These are phyloP conservation scores for Acropternis orthonyx DNA, from an alignment of 2,797 vertebrate genomes.

Conservation along the genomic window DNA sequence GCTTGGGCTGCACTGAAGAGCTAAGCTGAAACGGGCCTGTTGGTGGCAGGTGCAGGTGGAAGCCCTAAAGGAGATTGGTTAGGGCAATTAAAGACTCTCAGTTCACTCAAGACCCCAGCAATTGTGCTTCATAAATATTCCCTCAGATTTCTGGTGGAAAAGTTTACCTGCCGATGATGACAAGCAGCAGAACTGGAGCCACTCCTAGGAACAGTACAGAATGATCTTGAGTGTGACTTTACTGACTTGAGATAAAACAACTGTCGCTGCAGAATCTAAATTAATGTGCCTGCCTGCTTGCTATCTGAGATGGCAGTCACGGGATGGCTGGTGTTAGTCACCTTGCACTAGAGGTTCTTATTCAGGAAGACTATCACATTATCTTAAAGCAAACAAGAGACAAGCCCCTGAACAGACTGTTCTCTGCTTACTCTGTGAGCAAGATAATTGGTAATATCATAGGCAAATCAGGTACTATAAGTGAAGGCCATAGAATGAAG, in stretches of 20 bases:
- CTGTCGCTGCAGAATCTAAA: not conserved
- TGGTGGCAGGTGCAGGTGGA: not conserved
- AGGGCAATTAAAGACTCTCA: not conserved
- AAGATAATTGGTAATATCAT: not conserved
- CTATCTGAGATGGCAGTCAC: not conserved
- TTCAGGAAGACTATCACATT: not conserved
- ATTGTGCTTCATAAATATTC: not conserved
- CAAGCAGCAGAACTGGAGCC: not conserved
- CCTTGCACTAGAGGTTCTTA: not conserved
- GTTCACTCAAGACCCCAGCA: not conserved
- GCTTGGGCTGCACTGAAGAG: not conserved
- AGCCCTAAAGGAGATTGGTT: not conserved
- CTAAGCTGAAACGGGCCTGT: not conserved
- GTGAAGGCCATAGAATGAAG: not conserved
- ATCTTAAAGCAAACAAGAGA: not conserved
- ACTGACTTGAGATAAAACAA: not conserved
- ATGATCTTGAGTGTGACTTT: not conserved
- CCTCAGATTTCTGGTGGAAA: not conserved
- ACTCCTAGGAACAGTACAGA: not conserved
- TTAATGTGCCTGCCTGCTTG: not conserved
- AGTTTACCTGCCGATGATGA: not conserved
- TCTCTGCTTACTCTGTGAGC: not conserved
- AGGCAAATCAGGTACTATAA: not conserved
- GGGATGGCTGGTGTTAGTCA: not conserved
- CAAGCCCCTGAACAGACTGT: not conserved